A percentile compares a stretch with the other conserved stretches of the same genome.
phyloP scores from a whole-genome alignment of 2,113 vertebrate genomes.

The Podarcis cretensis region DNA sequence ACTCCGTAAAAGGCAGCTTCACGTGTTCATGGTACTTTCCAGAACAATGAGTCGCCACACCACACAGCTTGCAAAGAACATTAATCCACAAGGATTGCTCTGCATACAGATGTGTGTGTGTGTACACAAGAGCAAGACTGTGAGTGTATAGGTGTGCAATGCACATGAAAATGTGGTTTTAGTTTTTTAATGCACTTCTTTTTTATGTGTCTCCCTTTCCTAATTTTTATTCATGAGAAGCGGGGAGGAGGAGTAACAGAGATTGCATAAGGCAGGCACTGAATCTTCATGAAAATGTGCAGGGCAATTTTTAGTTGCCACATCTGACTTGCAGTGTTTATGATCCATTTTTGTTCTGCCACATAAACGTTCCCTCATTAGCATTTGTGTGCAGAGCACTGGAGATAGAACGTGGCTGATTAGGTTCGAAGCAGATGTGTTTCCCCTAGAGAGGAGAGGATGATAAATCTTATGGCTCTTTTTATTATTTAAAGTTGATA shows the following conservation, averaged over 20 bases:
- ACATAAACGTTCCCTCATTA: conserved; percentile 59
- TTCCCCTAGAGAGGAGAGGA: conserved; percentile 48
- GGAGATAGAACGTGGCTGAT: conserved; percentile 57
- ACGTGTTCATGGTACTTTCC: background rate
- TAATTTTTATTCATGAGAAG: conserved; percentile 52
- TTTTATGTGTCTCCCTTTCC: conserved; percentile 35
- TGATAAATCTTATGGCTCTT: conserved; percentile 54
- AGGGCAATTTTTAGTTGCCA: conserved; percentile 41
- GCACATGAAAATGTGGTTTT: background rate
- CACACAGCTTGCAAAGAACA: background rate
- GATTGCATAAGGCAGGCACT: conserved; percentile 44
- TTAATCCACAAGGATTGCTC: background rate
- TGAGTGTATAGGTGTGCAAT: background rate
- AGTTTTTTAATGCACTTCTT: conserved; percentile 14
- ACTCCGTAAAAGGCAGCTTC: background rate
- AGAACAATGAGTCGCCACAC: background rate
- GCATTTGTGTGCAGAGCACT: conserved; percentile 26
- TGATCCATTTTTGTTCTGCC: conserved; percentile 57
- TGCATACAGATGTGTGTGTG: background rate
- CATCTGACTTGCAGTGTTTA: conserved; percentile 47
- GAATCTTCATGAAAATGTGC: conserved; percentile 48
- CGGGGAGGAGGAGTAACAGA: conserved; percentile 36
- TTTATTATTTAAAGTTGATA: conserved; percentile 62
- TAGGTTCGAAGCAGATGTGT: conserved; percentile 44
- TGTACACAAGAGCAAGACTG: background rate